Evolutionary conservation across 2,888 invertebrate genomes (phyloP).

Genomic region (Tenthredo distinguenda): DNA sequence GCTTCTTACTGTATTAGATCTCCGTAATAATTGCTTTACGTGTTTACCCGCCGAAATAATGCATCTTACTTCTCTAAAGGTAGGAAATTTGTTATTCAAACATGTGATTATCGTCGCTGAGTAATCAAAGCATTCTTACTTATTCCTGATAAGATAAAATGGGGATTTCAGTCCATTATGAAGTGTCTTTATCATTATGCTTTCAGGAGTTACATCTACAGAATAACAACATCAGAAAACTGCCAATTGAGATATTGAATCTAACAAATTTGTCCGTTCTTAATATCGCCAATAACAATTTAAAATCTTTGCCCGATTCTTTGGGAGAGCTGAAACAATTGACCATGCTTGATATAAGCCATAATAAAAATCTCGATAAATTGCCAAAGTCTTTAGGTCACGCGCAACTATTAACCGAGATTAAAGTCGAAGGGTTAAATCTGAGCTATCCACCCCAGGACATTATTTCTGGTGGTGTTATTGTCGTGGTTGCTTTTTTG

Average conservation of each 20-base stretch:
- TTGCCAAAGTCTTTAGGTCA: conserved; percentile 85
- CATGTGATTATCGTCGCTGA: neutral
- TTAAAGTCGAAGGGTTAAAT: conserved; percentile 83
- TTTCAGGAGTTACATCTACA: conserved; percentile 86
- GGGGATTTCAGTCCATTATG: neutral
- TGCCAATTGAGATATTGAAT: conserved; percentile 85
- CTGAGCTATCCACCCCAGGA: conserved; percentile 85
- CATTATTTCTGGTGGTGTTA: conserved; percentile 82
- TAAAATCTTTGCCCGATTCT: conserved; percentile 83
- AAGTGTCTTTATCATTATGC: conserved; percentile 43
- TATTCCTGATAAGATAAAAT: neutral
- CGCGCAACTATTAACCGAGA: conserved; percentile 81
- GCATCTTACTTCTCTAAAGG: conserved; percentile 84
- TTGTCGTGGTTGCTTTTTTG: conserved; percentile 79
- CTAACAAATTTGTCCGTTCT: conserved; percentile 84
- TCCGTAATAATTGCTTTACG: conserved; percentile 84
- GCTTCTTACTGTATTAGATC: conserved; percentile 84
- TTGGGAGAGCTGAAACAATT: conserved; percentile 84
- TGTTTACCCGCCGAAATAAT: conserved; percentile 84
- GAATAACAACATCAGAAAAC: conserved; percentile 84
- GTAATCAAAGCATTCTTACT: neutral
- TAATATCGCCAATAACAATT: conserved; percentile 86
- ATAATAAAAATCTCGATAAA: conserved; percentile 81
- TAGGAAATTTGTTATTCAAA: conserved; percentile 67
- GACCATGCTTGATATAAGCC: conserved; percentile 82